Evolutionary conservation across 2,797 vertebrate genomes (phyloP).

Genomic region (Neosalanx taihuensis): DNA sequence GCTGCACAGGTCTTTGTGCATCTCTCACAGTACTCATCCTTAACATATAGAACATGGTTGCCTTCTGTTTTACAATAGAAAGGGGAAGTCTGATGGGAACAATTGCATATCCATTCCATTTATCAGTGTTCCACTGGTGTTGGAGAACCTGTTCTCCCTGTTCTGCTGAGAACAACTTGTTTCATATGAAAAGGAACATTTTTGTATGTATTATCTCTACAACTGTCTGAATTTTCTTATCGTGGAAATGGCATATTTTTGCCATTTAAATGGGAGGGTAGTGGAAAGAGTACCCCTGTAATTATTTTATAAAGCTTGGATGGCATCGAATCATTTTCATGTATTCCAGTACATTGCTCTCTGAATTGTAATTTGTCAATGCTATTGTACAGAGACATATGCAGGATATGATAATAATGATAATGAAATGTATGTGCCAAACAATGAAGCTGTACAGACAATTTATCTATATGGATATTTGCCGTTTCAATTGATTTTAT

Average conservation of each 20-base stretch:
- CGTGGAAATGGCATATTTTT: slow-evolving; percentile 75
- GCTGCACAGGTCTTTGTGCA: slow-evolving; percentile 40
- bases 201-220: slow-evolving; percentile 62
- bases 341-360: slow-evolving; percentile 4
- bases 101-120: slow-evolving; percentile 45
- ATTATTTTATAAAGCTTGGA: slow-evolving; percentile 47
- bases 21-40: slow-evolving; percentile 38
- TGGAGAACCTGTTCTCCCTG: slow-evolving; percentile 3
- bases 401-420: slow-evolving; percentile 73
- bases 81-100: slow-evolving; percentile 43
- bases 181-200: slow-evolving; percentile 55
- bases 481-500: slow-evolving; percentile 86
- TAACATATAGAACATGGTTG: slow-evolving; percentile 46
- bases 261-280: slow-evolving; percentile 8
- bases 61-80: slow-evolving; percentile 46
- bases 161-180: slow-evolving; percentile 2
- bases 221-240: slow-evolving; percentile 58
- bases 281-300: not conserved
- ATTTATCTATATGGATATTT: slow-evolving; percentile 75
- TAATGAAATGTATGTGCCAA: slow-evolving; percentile 79
- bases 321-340: slow-evolving; percentile 4
- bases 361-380: slow-evolving; percentile 63
- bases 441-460: slow-evolving; percentile 63
- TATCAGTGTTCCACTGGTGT: slow-evolving; percentile 6
- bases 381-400: slow-evolving; percentile 86